Base-by-base conservation (phyloP, 2,797 vertebrate species). In the Poeciliopsis presidionis region DNA sequence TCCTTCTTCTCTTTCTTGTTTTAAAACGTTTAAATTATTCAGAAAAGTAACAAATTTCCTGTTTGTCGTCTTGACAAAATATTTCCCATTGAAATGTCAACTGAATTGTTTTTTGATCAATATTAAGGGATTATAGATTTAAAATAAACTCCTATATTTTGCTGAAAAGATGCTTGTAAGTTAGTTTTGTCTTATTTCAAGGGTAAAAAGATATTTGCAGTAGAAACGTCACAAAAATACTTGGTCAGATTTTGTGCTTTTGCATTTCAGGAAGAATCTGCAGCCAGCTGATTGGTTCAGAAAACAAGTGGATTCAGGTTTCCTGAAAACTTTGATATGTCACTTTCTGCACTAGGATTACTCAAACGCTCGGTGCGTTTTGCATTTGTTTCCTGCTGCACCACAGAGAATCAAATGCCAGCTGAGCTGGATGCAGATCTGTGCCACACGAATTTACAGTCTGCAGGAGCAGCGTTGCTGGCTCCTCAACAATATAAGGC, bases 401-500 rank as follows among this genome's bases (percentile, higher is more conserved):
- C 61, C 20, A n/a, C 39, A 59, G 18, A 69, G 7, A 55, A 55
- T 78, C 72, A 39, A 33, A 16, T 69, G 72, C 71, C 59, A 55
- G 33, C 45, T 7, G 7, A 55, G 20, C 2, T 20, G 51, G 30
- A 77, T 78, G 79, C 86, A 81, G 81, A 75, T 87, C 77, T 79
- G 73, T 18, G 51, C 81, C 59, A 77, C 75, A 75, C 72, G 74
- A 73, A 36, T 82, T 59, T 55, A 59, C 22, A 47, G 73, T 83
- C 55, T 76, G 81, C 78, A 80, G 51, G 72, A 81, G 47, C 79
- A 5, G 78, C 72, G 74, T 28, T 79, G 72, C 80, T 72, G 72
- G 57, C 72, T 83, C 77, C 81, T 76, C 83, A 79, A 75, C 77
- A 61, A 86, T 57, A 79, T 63, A 73, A 30, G 82, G 61, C 86